phyloP scores from a whole-genome alignment of 2,797 vertebrate genomes.

The Propithecus perrieri region DNA sequence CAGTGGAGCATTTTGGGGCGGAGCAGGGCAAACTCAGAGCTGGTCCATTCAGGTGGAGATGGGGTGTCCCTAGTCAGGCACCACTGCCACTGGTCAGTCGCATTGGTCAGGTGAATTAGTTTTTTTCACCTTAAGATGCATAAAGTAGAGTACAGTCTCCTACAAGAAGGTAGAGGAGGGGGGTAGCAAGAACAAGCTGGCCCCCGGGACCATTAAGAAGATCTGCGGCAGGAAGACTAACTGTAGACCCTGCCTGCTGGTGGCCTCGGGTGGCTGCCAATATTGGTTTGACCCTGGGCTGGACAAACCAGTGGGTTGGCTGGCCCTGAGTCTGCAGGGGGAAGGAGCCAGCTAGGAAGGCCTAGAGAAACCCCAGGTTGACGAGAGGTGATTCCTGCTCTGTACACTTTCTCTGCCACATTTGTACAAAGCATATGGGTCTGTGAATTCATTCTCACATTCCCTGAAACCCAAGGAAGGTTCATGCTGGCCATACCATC shows the following conservation, averaged over 20 bases:
- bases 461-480: neutral
- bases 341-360: neutral
- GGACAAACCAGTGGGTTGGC: neutral
- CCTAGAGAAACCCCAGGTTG: neutral
- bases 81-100: neutral
- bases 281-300: neutral
- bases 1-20: fast-evolving
- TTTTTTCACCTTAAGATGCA: neutral
- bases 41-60: neutral
- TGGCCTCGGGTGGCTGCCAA: neutral
- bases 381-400: neutral
- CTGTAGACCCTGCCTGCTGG: neutral
- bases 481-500: neutral
- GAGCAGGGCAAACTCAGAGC: neutral
- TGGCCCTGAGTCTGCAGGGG: neutral
- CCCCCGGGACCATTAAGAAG: neutral
- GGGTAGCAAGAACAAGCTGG: neutral
- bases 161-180: neutral
- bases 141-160: neutral
- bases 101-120: neutral
- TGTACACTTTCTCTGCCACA: neutral
- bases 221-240: neutral
- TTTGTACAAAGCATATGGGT: neutral
- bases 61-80: neutral
- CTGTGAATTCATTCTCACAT: neutral